Evolutionary conservation across 1,140 invertebrate genomes (phyloP).

Genomic region (Drosophila kikkawai): DNA sequence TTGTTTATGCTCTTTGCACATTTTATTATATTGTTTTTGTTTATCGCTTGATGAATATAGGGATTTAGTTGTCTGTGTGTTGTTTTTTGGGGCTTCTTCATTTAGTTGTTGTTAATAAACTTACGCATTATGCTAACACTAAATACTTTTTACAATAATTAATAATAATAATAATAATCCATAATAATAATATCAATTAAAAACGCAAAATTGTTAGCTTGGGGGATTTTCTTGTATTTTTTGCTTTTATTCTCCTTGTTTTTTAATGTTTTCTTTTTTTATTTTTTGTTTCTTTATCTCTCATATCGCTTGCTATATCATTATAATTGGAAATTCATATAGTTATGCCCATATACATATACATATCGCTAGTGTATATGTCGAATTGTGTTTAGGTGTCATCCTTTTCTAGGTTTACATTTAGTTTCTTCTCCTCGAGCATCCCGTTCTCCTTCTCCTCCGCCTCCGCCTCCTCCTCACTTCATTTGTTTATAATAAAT

Average conservation of each 20-base stretch:
- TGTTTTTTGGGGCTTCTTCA: slow-evolving; percentile 2
- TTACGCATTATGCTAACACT: slow-evolving; percentile 82
- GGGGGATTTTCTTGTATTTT: slow-evolving; percentile 13
- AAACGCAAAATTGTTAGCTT: slow-evolving; percentile 67
- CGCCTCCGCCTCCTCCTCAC: slow-evolving; percentile 13
- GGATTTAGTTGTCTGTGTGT: slow-evolving; percentile 31
- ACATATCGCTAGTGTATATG: slow-evolving; percentile 17
- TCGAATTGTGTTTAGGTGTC: slow-evolving; percentile 48
- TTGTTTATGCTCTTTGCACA: slow-evolving; percentile 22
- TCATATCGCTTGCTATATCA: slow-evolving; percentile 48
- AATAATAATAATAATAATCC: slow-evolving; percentile 66
- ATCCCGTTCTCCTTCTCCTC: slow-evolving; percentile 7
- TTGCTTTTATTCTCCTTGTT: neutral
- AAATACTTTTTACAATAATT: slow-evolving; percentile 83
- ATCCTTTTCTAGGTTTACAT: slow-evolving; percentile 76
- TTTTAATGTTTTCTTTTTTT: slow-evolving; percentile 11
- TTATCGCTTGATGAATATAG: slow-evolving; percentile 55
- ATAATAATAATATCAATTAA: slow-evolving; percentile 57
- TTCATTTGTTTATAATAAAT: slow-evolving; percentile 74
- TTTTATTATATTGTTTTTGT: slow-evolving; percentile 22
- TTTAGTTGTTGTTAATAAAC: slow-evolving; percentile 58
- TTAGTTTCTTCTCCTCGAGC: slow-evolving; percentile 41
- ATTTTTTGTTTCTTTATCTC: slow-evolving; percentile 7
- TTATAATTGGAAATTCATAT: slow-evolving; percentile 55
- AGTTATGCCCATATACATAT: slow-evolving; percentile 44